Base-by-base conservation (phyloP, 2,797 vertebrate species). In the Peromyscus attwateri region DNA sequence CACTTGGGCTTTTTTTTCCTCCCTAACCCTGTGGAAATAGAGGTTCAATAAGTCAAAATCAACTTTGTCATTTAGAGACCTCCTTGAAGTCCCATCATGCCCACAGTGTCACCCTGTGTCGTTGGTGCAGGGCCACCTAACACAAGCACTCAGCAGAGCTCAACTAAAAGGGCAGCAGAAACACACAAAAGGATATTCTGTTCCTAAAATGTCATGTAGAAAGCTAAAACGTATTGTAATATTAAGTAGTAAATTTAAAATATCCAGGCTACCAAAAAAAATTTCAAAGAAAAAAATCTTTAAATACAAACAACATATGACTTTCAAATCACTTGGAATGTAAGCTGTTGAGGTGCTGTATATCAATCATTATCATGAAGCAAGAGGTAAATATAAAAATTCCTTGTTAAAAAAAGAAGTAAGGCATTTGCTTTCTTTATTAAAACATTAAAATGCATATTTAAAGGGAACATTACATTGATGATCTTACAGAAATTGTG, bases 101-200 rank as follows among this genome's bases (percentile, higher is more conserved):
- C 62, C 27, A 79, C 6, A 29, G 14, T 14, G 7, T n/a, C 17
- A 8, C 57, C 14, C 11, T 52, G 1, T 62, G 13, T 66, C 76
- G n/a, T 21, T 34, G 64, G 19, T 23, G 3, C 27, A 34, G 23
- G 40, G 4, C 0, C 27, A 31, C 2, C 12, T 14, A 27, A 6
- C 25, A 88, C 23, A n/a, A 77, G 3, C 6, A 62, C 73, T 64
- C 16, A 40, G 31, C 1, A 91, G n/a, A 89, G 7, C 34, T 29
- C 40, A 73, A 1, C 21, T 13, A 6, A 73, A 76, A 75, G 8
- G 25, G 9, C 19, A 89, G 37, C 0, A 79, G 64, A 60, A n/a
- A 92, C 46, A 71, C 13, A 68, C 29, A 29, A 46, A 89, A 6
- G 1, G 1, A 60, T 6, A 52, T 34, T 79, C 23, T 92, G 21